Evolutionary conservation across 1,140 invertebrate species (phyloP), one percentile per base, ranked within the genome.

Genomic region (Oscheius sp.): DNA sequence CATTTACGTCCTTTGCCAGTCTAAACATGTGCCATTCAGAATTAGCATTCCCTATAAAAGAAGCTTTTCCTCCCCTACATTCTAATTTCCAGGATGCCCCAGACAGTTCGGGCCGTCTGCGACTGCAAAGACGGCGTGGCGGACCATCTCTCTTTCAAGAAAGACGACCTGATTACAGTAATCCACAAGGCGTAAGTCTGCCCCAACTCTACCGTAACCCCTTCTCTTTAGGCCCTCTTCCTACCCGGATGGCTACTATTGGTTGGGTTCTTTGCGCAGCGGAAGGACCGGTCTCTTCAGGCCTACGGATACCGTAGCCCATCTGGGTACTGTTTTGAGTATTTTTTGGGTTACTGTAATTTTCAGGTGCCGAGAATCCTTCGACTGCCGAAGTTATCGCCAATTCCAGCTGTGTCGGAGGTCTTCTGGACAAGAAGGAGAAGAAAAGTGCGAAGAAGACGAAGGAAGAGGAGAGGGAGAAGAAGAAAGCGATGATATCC

Each of bases 101-200:
- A 95, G 84, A 92, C 94, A 86, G 91, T 97, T 26, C 90, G 92
- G 80, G 89, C 91, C 2, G 88, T 89, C 62, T 46, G 45, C 18
- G 89, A 91, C 68, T 84, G 78, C 29, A 78, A 74, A 46, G 79
- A 82, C 36, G 45, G n/a, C 65, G 78, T 52, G 62, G 78, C 28
- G 38, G 91, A 93, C 72, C 90, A 91, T 79, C 87, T 99, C 0
- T 86, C 89, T 68, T 97, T 93, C 86, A 89, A 90, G 77, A 89
- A 91, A 76, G 92, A 92, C 4, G 93, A 98, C 85, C 89, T 95
- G 52, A 93, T 98, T 62, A 93, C 92, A 3, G 93, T 98, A 2
- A 84, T 98, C 1, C 93, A 95, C 82, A 96, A 94, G 88, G 90
- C 89, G 88, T 92, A 55, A 69, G 68, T 38, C n/a, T 32, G 18